Base-by-base conservation (phyloP, 1,140 invertebrate species). In the Drosophila sturtevanti region DNA sequence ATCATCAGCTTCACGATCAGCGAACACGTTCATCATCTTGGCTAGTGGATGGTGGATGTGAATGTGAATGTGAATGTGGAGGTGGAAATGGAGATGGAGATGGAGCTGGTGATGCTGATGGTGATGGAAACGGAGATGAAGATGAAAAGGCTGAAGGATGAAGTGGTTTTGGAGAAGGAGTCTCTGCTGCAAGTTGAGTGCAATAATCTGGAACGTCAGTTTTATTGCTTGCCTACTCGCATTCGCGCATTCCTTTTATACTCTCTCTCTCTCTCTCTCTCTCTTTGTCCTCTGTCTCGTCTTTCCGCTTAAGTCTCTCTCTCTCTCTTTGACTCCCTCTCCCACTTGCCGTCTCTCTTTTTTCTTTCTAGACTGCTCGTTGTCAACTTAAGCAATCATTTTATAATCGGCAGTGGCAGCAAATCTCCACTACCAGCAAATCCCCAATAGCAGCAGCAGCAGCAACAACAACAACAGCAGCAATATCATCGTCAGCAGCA, bases 131-230 rank as follows among this genome's bases (percentile, higher is more conserved):
- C 2, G 52, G 7, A 10, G 52, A 4, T 14, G 52, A 24, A 14
- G 52, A 16, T 55, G 24, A 4, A 56, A 27, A 24, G 56, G 5
- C 44, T 22, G 3, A n/a, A n/a, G n/a, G n/a, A n/a, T 62, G 58
- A n/a, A 44, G 64, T 21, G 69, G 64, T 31, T 60, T 27, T 63
- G 68, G 16, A 48, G 16, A 48, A 48, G 41, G 16, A 48, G 41
- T 27, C 21, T 34, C 12, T 64, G 62, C 38, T 54, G n/a, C 44
- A 48, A 21, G 22, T 63, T 63, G 74, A 78, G 76, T 79, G 85
- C 78, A 86, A 89, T 89, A 86, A 90, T 90, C 82, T 90, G 87
- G 82, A 84, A 90, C 86, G 87, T 80, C 79, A 90, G 84, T 90
- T 90, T 90, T 90, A 90, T 90, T 90, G 87, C 77, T 56, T 81